Evolutionary conservation across 2,888 invertebrate genomes (phyloP).

Genomic region (Parnassius mnemosyne): DNA sequence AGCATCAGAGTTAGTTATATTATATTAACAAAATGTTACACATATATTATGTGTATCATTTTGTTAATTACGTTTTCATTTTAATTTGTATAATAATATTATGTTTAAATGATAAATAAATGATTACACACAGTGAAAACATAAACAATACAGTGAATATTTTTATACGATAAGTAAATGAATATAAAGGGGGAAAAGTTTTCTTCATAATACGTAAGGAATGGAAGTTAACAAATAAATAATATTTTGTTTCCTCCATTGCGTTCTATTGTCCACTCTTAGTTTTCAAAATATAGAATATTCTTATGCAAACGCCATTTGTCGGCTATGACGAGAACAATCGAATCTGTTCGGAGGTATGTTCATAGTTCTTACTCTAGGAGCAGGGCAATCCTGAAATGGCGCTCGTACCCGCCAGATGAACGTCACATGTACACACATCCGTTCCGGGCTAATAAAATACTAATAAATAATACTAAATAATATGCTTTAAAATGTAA

Average conservation of each 20-base stretch:
- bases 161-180: background rate
- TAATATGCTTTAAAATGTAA: slow-evolving; percentile 40
- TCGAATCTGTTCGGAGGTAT: slow-evolving; percentile 10
- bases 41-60: too few species aligned
- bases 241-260: slow-evolving; percentile 21
- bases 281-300: slow-evolving; percentile 24
- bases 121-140: background rate
- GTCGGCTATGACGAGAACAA: slow-evolving; percentile 44
- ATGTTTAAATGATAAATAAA: too few species aligned
- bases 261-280: slow-evolving; percentile 21
- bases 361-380: too few species aligned
- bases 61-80: too few species aligned
- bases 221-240: slow-evolving; percentile 18
- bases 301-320: slow-evolving; percentile 37
- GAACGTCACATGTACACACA: slow-evolving; percentile 71
- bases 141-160: background rate
- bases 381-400: slow-evolving; percentile 49
- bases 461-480: slow-evolving; percentile 39
- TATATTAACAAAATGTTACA: too few species aligned
- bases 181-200: slow-evolving; percentile 13
- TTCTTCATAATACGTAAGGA: slow-evolving; percentile 12
- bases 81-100: too few species aligned
- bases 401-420: slow-evolving; percentile 56
- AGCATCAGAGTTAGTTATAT: too few species aligned
- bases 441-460: slow-evolving; percentile 47